These are phyloP conservation scores for Chironomus striatipennis DNA, from an alignment of 1,140 invertebrate species.

Conservation along the genomic window DNA sequence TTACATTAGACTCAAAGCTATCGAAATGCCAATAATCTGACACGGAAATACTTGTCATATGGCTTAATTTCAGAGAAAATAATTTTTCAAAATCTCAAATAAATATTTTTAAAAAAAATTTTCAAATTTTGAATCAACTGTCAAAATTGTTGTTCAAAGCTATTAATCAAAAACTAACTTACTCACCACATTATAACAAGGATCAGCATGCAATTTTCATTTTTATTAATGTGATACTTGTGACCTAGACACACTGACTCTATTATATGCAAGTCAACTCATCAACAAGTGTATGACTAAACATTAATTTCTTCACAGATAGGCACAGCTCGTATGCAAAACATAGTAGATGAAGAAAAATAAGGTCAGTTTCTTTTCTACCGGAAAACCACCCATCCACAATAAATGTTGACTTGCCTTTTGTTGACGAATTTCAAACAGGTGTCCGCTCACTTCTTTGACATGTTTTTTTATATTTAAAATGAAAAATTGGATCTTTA, in stretches of 20 bases:
- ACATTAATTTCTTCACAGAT: neutral
- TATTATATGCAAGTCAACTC: neutral
- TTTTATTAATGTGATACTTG: neutral
- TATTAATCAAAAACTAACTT: neutral
- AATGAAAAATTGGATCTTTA: neutral
- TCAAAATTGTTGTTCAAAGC: no score
- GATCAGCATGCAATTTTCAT: neutral
- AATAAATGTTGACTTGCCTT: no score
- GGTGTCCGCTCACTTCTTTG: neutral
- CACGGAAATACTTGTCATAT: no score
- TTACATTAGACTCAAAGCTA: no score
- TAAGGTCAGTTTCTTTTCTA: neutral
- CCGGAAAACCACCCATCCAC: no score
- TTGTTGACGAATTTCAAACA: neutral
- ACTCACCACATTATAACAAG: neutral
- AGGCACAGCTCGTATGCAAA: neutral
- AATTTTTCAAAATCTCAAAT: no score
- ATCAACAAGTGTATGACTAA: neutral
- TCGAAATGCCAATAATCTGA: no score
- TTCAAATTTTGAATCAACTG: no score
- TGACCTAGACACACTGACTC: conserved; percentile 20
- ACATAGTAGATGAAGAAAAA: neutral
- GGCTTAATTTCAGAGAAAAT: no score
- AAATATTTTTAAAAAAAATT: no score
- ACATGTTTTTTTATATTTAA: neutral